Evolutionary conservation across 2,888 invertebrate genomes (phyloP), one percentile per base, ranked within the genome.

Genomic region (Limnephilus marmoratus): DNA sequence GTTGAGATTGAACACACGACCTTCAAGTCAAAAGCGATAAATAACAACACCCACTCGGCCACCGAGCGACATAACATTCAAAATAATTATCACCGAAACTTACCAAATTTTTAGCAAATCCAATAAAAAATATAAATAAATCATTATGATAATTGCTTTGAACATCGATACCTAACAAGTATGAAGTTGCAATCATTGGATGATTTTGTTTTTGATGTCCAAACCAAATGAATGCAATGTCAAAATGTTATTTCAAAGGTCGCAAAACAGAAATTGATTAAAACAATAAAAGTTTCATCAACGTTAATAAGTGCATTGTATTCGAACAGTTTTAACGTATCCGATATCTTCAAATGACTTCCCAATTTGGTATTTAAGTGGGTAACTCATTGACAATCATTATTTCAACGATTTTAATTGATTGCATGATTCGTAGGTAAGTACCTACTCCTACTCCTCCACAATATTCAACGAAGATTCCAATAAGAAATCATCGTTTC

Each of bases 401-500:
- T 68, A 68, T 68, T 24, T 9, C 24, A 24, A 68, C 24, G 24
- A 24, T 9, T 68, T 68, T n/a, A 24, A 24, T 68, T 68, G n/a
- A 24, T 68, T 68, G 68, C 7, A 68, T 68, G 68, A 68, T 9
- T 24, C 24, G 24, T 68, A n/a, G 68, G 68, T n/a, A n/a, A 24
- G 68, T 37, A 31, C 31, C 31, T 31, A 45, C 45, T n/a, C n/a
- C 45, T 68, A 68, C 68, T 68, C 24, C 24, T 68, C 24, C 9
- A 7, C 68, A 68, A 68, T 68, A 2, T n/a, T 68, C 7, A 24
- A 24, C 68, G 9, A 68, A 3, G 41, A 86, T 49, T 86, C 86
- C 86, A 41, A 29, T 86, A n/a, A 86, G 86, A 86, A 86, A 86
- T 49, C 85, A 15, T 7, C 3, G 37, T 18, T 37, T n/a, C n/a